Base-by-base conservation (phyloP, 2,113 vertebrate genomes). In the Callipepla squamata region DNA sequence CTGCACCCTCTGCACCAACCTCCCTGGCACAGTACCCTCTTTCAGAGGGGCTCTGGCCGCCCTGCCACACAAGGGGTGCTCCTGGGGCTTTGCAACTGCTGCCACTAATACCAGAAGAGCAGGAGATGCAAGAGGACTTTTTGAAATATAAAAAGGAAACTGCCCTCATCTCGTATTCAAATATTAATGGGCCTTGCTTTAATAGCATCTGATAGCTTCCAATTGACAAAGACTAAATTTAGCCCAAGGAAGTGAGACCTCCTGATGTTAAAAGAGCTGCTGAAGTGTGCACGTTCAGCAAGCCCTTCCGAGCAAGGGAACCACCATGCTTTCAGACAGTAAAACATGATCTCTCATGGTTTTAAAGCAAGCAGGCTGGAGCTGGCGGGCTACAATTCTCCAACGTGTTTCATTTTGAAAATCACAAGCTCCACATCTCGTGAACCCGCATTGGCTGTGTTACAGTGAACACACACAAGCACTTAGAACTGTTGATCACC, bases 131-230 rank as follows among this genome's bases (percentile, higher is more conserved):
- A 0, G 32, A 89, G 62, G 32, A 58, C 62, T 68, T 90, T 30
- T 32, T 3, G 3, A 73, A 86, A 73, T 40, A 40, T 20, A 47
- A 86, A 83, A 94, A 80, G 85, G 85, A 77, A 93, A 73, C 81
- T 45, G 86, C 53, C 77, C 61, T 72, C 19, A 89, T 87, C 80
- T 68, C 40, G 20, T 68, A 55, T 40, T 95, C 89, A 92, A 89
- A 85, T 93, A 94, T 93, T 96, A 94, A 96, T 92, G 87, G 75
- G 67, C 75, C 77, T 34, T 18, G 45, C 45, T 76, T 66, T 95
- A 91, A 96, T 92, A 95, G 91, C 92, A 89, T 89, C 87, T 36
- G 75, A 65, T 44, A 68, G 57, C 48, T 92, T 91, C 67, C 84
- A 61, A 82, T 44, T 81, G 85, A 81, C 75, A 61, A 72, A 76